Conservation (phyloP, 2,113 vertebrate species). For the Cyanoderma ruficeps region DNA sequence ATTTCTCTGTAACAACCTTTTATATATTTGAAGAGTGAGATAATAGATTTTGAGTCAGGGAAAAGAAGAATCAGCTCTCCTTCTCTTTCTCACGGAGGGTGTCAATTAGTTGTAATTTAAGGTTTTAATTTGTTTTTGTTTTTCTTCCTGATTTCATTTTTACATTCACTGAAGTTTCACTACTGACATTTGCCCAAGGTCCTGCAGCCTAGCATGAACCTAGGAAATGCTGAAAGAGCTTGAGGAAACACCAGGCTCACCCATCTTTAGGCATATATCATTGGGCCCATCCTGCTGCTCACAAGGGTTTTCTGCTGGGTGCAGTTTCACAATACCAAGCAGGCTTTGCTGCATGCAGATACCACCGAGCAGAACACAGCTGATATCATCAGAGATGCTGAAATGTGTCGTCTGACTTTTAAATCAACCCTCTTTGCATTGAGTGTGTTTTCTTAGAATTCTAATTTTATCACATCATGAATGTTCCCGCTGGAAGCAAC, state of each 20-base stretch:
- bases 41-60: neutral
- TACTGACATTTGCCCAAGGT: neutral
- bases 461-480: constrained; percentile 70
- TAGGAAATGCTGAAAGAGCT: neutral
- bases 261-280: neutral
- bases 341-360: neutral
- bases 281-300: neutral
- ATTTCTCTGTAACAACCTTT: neutral
- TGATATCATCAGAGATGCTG: constrained; percentile 32
- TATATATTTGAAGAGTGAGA: neutral
- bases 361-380: neutral
- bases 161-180: neutral
- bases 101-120: neutral
- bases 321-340: neutral
- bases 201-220: neutral
- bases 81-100: neutral
- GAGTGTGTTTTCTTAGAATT: constrained; percentile 57
- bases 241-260: neutral
- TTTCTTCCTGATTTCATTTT: neutral
- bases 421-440: constrained; percentile 57
- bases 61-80: neutral
- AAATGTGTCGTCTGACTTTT: constrained; percentile 65
- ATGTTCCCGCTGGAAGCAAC: constrained; percentile 62
- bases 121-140: neutral
- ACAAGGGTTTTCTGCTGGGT: neutral